Base-by-base conservation (phyloP, 2,113 vertebrate species). In the Ciconia boyciana region DNA sequence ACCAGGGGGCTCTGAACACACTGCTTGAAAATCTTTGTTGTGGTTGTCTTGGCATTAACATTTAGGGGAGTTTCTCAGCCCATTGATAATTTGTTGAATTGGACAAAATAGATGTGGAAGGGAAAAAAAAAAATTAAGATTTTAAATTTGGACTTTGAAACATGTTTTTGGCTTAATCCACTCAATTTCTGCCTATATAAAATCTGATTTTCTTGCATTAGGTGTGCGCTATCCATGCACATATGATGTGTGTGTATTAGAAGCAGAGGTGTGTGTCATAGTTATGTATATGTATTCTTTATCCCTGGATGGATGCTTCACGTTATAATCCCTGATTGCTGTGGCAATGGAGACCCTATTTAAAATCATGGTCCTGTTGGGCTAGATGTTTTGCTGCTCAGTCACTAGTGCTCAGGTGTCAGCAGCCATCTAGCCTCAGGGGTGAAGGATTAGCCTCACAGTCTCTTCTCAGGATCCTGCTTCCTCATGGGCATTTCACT, bases 91-190 rank as follows among this genome's bases (percentile, higher is more conserved):
- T 87, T 51, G 26, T 3, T 36, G 60, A 87, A 58, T 51, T 11
- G 21, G 13, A 62, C 4, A 55, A 89, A 87, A 19, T 4, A 52
- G 5, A 15, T 52, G 21, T 12, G 7, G 60, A 87, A 28, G 7
- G 19, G 5, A 1, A 34, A 29, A 28, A 48, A 46, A n/a, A 25
- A 32, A 12, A 15, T 1, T 0, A 46, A 22, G 2, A 13, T 44
- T 90, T 78, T 26, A 32, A 77, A 55, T 44, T 66, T 7, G 83
- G 64, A 43, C 2, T 75, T 78, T 28, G 16, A 55, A 81, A 69
- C 3, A 4, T 49, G 21, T 52, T 92, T 83, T 94, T 71, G 17
- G 28, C 7, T 74, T 70, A 46, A 62, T 55, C 10, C 3, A 55
- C 11, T 78, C 7, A 12, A 24, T 81, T 92, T 93, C 13, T 84